Percentiles rank a stretch among this genome's conserved stretches.
Evolutionary conservation across 2,113 vertebrate species (phyloP).

Genomic region (Daboia siamensis): DNA sequence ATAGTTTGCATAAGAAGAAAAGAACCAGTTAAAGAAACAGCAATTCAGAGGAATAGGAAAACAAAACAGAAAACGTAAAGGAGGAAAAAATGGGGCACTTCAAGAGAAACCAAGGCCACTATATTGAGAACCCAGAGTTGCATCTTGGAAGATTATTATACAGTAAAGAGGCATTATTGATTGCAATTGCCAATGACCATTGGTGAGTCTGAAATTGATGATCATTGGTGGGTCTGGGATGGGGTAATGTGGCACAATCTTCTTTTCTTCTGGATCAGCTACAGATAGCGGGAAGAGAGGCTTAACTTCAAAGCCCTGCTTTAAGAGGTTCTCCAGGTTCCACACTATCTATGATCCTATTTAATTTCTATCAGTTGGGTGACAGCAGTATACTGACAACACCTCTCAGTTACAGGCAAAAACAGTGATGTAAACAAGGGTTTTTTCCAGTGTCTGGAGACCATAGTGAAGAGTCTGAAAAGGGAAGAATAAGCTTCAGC

Average conservation of each 20-base stretch:
- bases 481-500: neutral
- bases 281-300: neutral
- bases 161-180: neutral
- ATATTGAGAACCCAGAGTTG: neutral
- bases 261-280: neutral
- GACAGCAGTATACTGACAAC: neutral
- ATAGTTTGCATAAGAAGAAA: neutral
- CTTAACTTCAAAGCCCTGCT: neutral
- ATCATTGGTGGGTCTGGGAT: neutral
- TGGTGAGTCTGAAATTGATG: neutral
- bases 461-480: neutral
- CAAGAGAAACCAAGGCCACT: neutral
- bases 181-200: no score
- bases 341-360: neutral
- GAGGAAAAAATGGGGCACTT: neutral
- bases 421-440: neutral
- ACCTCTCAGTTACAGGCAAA: neutral
- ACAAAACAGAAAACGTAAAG: neutral
- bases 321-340: neutral
- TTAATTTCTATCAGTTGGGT: neutral
- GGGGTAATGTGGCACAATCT: neutral
- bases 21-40: neutral
- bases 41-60: neutral
- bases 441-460: neutral
- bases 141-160: neutral